These are phyloP conservation scores for Chamaea fasciata DNA, from an alignment of 2,113 vertebrate genomes.

Conservation along the genomic window DNA sequence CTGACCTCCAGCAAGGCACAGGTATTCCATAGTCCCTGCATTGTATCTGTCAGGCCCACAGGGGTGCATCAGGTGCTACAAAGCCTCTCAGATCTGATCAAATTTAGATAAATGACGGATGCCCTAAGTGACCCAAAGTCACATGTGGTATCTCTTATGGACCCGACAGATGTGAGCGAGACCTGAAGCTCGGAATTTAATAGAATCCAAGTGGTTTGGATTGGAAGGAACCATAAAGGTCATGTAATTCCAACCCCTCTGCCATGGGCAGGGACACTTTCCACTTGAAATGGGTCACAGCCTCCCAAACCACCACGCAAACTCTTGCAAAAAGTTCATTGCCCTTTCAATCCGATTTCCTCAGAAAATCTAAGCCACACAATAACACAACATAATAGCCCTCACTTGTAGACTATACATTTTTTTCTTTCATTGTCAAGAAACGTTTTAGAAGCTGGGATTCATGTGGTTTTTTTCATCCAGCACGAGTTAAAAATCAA, in stretches of 20 bases:
- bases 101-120: not conserved
- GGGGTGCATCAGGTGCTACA: not conserved
- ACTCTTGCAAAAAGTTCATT: not conserved
- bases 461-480: accelerated
- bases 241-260: not conserved
- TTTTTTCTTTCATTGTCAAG: not conserved
- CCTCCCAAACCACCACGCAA: not conserved
- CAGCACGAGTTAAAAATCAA: not conserved
- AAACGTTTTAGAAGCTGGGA: not conserved
- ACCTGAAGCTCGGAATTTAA: not conserved
- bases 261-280: not conserved
- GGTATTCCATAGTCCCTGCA: not conserved
- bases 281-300: not conserved
- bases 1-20: not conserved
- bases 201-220: not conserved
- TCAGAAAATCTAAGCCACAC: not conserved
- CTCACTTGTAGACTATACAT: not conserved
- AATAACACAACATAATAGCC: not conserved
- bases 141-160: accelerated
- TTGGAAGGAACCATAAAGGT: not conserved
- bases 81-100: not conserved
- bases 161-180: not conserved
- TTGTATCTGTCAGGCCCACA: not conserved
- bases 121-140: not conserved
- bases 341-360: not conserved